Evolutionary conservation across 2,888 invertebrate species (phyloP), one percentile per base, ranked within the genome.

Genomic region (Nemoura dubitans): DNA sequence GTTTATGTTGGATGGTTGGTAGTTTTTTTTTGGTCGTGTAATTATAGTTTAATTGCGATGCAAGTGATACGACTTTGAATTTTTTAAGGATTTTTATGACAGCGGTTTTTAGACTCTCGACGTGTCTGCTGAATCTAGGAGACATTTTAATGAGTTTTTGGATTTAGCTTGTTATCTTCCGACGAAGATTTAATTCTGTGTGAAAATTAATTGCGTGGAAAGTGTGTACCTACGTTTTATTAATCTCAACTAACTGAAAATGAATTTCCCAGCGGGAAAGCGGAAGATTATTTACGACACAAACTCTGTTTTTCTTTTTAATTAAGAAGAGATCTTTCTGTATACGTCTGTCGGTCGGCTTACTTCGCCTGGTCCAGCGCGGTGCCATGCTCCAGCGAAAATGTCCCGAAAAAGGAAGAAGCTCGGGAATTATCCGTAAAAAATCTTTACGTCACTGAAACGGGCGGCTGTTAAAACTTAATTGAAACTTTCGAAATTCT

Each of bases 91-190:
- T 1, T 59, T 59, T 7, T 59, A 59, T 16, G 59, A 16, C 59
- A 21, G 59, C 10, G 14, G 21, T 16, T 7, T 21, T 21, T 16
- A 36, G 36, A 36, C 6, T 14, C 21, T 21, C 14, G 36, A 36
- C 5, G 59, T 21, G 59, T 1, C 21, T 10, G 14, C 14, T 14
- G 2, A 7, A 16, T 59, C 59, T 21, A 16, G 14, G 21, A 59
- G 59, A 59, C 59, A 14, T 59, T 59, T 59, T 59, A 59, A 59
- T 59, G 59, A 59, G 59, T 59, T 59, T 59, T 59, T 59, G 59
- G 21, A 59, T 21, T 59, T 21, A 59, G 59, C 59, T 21, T 21
- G 59, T 59, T 59, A 59, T 59, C 59, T 59, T 1, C 10, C 2
- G 14, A 21, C 10, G 59, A 59, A 59, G 59, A 59, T 59, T 59